Conservation (phyloP, 1,140 invertebrate genomes). For the Macrosteles quadrilineatus region DNA sequence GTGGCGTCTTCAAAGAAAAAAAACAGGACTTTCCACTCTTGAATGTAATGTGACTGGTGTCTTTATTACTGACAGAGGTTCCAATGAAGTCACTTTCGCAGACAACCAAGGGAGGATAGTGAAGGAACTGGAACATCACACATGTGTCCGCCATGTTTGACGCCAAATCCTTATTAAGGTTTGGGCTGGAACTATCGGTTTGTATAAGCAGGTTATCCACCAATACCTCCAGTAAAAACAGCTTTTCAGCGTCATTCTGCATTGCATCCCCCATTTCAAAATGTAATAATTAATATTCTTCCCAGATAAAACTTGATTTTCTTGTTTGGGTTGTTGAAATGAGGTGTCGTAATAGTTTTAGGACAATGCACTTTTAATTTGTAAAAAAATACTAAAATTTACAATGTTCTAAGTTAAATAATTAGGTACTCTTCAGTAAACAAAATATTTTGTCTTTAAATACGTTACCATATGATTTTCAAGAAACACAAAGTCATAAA, state of each 20-base stretch:
- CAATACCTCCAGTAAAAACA: conserved; percentile 52
- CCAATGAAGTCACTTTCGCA: conserved; percentile 46
- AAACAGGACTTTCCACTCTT: conserved; percentile 54
- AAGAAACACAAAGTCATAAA: too few species aligned
- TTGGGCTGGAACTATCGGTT: conserved; percentile 44
- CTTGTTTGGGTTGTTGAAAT: too few species aligned
- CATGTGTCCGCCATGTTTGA: conserved; percentile 29
- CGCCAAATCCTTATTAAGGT: conserved; percentile 29
- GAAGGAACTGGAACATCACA: conserved; percentile 46
- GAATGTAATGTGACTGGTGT: conserved; percentile 45
- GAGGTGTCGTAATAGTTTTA: too few species aligned
- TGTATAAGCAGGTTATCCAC: conserved; percentile 47
- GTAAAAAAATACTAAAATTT: too few species aligned
- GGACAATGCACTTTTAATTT: neutral
- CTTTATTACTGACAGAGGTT: conserved; percentile 41
- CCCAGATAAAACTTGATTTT: too few species aligned
- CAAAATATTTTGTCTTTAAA: too few species aligned
- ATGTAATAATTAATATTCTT: too few species aligned
- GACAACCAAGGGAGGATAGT: conserved; percentile 49
- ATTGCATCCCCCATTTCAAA: too few species aligned
- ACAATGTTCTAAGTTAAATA: too few species aligned
- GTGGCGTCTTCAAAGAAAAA: conserved; percentile 47
- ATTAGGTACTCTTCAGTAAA: too few species aligned
- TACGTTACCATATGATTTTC: too few species aligned
- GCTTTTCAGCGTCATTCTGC: conserved; percentile 28